Conservation (phyloP, 1,140 invertebrate genomes). For the Diplogasteroides magnus region DNA sequence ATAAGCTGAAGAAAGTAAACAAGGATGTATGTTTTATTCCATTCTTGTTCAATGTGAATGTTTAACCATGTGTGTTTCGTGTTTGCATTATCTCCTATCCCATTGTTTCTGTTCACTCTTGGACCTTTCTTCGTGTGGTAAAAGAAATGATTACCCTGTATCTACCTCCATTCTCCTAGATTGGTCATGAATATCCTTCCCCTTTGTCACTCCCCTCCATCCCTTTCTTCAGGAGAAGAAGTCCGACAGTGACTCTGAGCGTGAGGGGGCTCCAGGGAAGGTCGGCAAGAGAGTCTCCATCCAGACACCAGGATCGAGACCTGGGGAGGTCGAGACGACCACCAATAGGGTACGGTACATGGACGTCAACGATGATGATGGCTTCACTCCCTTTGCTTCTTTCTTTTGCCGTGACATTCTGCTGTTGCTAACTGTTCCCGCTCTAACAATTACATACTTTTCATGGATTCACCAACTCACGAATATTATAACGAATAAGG, state of each 20-base stretch:
- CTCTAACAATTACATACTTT: background rate
- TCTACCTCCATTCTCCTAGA: background rate
- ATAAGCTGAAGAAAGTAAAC: background rate
- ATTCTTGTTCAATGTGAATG: background rate
- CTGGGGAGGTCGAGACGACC: background rate
- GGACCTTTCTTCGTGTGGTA: too few relatives aligned
- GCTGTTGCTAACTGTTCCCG: background rate
- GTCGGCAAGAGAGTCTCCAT: background rate
- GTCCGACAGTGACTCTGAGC: too few relatives aligned
- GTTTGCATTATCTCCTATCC: too few relatives aligned
- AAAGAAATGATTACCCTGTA: background rate
- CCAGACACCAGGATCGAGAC: background rate
- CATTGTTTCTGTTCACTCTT: too few relatives aligned
- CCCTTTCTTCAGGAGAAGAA: background rate
- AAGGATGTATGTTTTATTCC: background rate
- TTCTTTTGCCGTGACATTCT: background rate
- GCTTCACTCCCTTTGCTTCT: background rate
- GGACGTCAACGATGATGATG: background rate
- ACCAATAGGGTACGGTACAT: background rate
- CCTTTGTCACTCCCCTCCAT: background rate
- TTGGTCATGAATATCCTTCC: too few relatives aligned
- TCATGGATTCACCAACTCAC: background rate
- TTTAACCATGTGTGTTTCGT: too few relatives aligned
- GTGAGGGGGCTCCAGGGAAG: conserved; percentile 14
- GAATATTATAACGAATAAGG: background rate